phyloP scores from a whole-genome alignment of 1,140 invertebrate species.

The Rhyacophila brunnea region DNA sequence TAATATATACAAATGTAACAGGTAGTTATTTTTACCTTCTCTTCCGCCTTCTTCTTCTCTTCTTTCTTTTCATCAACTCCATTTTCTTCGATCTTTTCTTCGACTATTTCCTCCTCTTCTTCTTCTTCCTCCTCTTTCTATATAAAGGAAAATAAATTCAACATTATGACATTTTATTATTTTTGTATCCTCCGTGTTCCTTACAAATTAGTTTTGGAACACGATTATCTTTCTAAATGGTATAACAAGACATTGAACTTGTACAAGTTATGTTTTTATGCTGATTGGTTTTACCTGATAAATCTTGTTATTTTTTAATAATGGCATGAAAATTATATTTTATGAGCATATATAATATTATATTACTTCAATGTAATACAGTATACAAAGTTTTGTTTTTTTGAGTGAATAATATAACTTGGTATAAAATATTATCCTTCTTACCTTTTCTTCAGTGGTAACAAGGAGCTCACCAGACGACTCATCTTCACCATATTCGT shows the following conservation, averaged over 20 bases:
- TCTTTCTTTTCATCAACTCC: constrained; percentile 48
- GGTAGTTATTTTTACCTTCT: constrained; percentile 35
- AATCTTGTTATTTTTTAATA: too few species aligned
- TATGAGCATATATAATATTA: too few species aligned
- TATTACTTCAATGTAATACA: too few species aligned
- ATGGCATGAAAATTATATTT: too few species aligned
- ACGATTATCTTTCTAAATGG: too few species aligned
- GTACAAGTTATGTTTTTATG: too few species aligned
- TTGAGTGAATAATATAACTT: not conserved
- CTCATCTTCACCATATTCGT: constrained; percentile 82
- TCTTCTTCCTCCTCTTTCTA: constrained; percentile 54
- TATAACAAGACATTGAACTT: too few species aligned
- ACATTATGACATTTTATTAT: too few species aligned
- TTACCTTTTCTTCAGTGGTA: constrained; percentile 56
- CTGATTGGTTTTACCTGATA: too few species aligned
- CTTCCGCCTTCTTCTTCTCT: constrained; percentile 34
- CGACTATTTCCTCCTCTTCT: constrained; percentile 51
- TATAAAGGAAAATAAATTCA: constrained; percentile 4
- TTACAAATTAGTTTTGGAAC: too few species aligned
- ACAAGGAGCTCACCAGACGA: constrained; percentile 74
- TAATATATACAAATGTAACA: not conserved
- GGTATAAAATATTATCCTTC: not conserved
- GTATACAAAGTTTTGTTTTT: not conserved
- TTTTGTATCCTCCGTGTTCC: too few species aligned
- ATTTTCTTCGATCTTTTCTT: constrained; percentile 51